Conservation (phyloP, 2,113 vertebrate species). For the Leptosomus discolor region DNA sequence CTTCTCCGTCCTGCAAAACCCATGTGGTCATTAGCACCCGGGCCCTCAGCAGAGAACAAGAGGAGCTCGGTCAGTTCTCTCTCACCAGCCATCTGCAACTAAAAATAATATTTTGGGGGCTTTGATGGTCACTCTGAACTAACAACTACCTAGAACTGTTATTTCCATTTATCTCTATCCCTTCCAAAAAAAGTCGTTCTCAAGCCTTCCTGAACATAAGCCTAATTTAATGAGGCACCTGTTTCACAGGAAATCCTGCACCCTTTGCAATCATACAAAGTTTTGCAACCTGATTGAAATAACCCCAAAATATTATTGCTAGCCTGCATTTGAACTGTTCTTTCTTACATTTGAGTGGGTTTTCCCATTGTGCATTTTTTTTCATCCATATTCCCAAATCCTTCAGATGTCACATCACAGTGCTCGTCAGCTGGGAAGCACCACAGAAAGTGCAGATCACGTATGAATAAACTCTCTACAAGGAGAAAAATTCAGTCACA, state of each 20-base stretch:
- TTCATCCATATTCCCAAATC: background rate
- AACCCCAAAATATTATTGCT: background rate
- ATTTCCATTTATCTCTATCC: conserved; percentile 15
- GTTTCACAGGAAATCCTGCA: background rate
- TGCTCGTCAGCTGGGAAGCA: background rate
- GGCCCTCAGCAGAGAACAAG: conserved; percentile 6
- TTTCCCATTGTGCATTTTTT: background rate
- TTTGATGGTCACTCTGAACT: conserved; percentile 62
- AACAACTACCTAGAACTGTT: conserved; percentile 25
- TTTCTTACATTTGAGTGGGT: background rate
- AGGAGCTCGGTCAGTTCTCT: conserved; percentile 17
- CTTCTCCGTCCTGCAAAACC: conserved; percentile 24
- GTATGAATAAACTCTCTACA: background rate
- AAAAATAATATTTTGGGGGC: conserved; percentile 37
- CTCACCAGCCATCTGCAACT: conserved; percentile 67
- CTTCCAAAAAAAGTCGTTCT: background rate
- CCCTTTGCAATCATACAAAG: background rate
- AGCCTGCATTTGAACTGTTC: background rate
- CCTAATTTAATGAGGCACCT: conserved; percentile 42
- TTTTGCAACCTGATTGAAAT: background rate
- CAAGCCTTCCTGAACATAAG: background rate
- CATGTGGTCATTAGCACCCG: conserved; percentile 30
- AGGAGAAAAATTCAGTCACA: background rate
- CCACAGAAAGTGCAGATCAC: background rate
- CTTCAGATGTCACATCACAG: background rate